phyloP scores from a whole-genome alignment of 1,140 invertebrate species.

The Ylistrum balloti region DNA sequence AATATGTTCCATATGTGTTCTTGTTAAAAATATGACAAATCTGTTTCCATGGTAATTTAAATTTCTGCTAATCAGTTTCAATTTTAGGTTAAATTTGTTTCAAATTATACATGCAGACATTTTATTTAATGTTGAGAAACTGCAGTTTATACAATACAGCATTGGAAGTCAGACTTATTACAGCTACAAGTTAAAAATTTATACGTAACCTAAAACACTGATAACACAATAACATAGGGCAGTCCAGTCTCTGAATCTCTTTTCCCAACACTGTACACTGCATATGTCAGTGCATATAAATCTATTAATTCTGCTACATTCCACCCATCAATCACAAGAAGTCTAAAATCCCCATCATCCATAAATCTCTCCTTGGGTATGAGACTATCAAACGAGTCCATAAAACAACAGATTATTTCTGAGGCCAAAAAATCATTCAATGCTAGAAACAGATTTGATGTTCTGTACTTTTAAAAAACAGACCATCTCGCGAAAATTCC shows the following conservation, averaged over 20 bases:
- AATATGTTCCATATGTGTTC: no score
- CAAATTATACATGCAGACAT: no score
- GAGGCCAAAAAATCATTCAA: not conserved
- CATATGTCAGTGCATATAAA: not conserved
- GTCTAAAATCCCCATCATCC: not conserved
- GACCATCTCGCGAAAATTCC: not conserved
- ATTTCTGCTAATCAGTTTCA: no score
- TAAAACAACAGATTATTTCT: not conserved
- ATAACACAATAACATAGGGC: not conserved
- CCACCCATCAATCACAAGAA: not conserved
- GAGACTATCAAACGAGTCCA: not conserved
- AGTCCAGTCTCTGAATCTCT: not conserved
- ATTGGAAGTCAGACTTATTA: no score
- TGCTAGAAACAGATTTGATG: constrained; percentile 18
- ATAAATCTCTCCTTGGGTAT: not conserved
- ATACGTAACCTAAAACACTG: no score
- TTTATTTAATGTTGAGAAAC: no score
- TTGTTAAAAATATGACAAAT: no score
- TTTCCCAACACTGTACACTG: not conserved
- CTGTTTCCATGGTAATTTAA: no score
- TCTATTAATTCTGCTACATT: not conserved
- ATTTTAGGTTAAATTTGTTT: no score
- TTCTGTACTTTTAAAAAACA: constrained; percentile 5
- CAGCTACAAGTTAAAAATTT: no score
- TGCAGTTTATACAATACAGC: no score